phyloP scores from a whole-genome alignment of 1,140 invertebrate species.

The Drosophila prosaltans region DNA sequence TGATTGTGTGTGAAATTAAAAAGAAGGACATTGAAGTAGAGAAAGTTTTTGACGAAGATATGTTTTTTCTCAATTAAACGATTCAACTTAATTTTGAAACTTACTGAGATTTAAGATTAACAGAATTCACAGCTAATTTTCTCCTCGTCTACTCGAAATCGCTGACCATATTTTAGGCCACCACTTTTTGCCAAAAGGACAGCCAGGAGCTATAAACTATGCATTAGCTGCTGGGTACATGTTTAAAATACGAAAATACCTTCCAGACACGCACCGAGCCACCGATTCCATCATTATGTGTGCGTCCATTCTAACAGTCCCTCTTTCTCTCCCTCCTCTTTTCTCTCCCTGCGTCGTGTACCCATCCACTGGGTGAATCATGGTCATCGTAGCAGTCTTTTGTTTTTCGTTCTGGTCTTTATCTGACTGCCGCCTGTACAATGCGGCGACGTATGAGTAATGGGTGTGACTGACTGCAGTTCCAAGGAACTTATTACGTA shows the following conservation, averaged over 20 bases:
- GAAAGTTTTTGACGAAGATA: constrained; percentile 29
- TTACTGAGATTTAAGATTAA: background rate
- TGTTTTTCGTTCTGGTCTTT: constrained; percentile 66
- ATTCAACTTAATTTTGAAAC: background rate
- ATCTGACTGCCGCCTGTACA: constrained; percentile 65
- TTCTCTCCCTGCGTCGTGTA: constrained; percentile 15
- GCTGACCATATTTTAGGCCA: constrained; percentile 58
- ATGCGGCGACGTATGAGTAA: constrained; percentile 79
- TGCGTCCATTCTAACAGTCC: constrained; percentile 8
- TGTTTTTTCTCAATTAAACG: too few species aligned
- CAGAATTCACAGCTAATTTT: constrained; percentile 10
- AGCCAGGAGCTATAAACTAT: constrained; percentile 67
- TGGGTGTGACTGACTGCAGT: constrained; percentile 56
- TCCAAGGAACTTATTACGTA: constrained; percentile 77
- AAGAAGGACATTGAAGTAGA: constrained; percentile 14
- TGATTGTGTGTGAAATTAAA: constrained; percentile 67
- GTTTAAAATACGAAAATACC: constrained; percentile 77
- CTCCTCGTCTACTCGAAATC: constrained; percentile 18
- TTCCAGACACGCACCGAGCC: constrained; percentile 53
- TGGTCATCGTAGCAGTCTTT: constrained; percentile 27
- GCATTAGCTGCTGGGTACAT: constrained; percentile 72
- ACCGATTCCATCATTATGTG: constrained; percentile 41
- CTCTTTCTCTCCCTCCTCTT: constrained; percentile 17
- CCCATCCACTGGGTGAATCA: constrained; percentile 10
- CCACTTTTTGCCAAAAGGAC: constrained; percentile 65